A percentile compares a stretch with the other conserved stretches of the same genome.
These are phyloP conservation scores for Epiblema foenella DNA, from an alignment of 2,888 invertebrate species.

Conservation along the genomic window DNA sequence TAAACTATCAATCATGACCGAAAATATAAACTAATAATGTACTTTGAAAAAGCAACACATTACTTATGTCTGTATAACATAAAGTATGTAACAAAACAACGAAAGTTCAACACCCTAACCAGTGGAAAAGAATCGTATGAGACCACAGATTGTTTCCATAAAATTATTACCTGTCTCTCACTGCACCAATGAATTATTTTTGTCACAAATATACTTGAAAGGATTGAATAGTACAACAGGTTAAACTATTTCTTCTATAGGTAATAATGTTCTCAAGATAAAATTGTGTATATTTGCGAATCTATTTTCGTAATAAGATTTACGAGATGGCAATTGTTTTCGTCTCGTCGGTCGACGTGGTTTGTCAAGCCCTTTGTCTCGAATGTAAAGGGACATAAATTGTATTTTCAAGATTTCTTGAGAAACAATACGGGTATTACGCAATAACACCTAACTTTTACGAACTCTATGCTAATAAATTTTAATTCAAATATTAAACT, in stretches of 20 bases:
- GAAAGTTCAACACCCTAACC: neutral
- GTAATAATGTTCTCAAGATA: neutral
- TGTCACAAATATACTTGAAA: neutral
- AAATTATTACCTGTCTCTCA: no score
- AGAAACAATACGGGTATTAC: neutral
- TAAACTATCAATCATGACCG: no score
- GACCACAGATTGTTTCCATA: no score
- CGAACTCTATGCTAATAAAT: no score
- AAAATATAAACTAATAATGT: no score
- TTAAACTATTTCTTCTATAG: no score
- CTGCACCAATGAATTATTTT: no score
- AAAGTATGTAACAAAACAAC: neutral
- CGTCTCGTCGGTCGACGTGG: slow-evolving; percentile 9
- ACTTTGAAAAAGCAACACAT: no score
- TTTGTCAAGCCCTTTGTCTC: slow-evolving; percentile 27
- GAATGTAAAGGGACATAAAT: slow-evolving; percentile 12
- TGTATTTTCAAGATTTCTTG: slow-evolving; percentile 6
- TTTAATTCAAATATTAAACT: no score
- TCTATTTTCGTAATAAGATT: neutral
- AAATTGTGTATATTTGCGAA: neutral
- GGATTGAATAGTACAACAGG: neutral
- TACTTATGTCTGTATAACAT: neutral
- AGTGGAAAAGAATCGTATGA: neutral
- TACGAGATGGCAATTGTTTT: slow-evolving; percentile 13
- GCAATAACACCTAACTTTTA: neutral